These are phyloP conservation scores for Megaustenia siamemsis DNA, from an alignment of 2,888 invertebrate species.

Conservation along the genomic window DNA sequence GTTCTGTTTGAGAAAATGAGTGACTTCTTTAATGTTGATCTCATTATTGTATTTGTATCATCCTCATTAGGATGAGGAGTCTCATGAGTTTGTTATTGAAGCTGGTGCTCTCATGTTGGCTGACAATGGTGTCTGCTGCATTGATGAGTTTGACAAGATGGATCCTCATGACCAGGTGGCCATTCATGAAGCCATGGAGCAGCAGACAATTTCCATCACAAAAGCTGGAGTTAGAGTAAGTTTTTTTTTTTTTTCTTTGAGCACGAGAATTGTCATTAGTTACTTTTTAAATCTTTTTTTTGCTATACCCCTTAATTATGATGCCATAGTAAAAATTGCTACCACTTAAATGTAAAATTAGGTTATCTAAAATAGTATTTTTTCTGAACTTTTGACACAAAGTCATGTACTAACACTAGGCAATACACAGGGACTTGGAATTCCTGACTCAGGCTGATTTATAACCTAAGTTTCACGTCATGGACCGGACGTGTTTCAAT, in stretches of 20 bases:
- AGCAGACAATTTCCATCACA: slow-evolving; percentile 98
- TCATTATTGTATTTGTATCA: not conserved
- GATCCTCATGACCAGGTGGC: slow-evolving; percentile 98
- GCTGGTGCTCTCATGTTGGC: slow-evolving; percentile 99
- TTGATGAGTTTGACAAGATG: slow-evolving; percentile 99
- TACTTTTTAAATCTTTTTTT: too few species aligned
- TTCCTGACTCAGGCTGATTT: too few species aligned
- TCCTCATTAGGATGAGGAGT: slow-evolving; percentile 89
- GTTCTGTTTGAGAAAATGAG: not conserved
- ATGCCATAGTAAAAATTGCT: too few species aligned
- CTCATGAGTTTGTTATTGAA: slow-evolving; percentile 98
- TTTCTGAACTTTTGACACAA: too few species aligned
- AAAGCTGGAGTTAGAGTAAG: slow-evolving; percentile 85
- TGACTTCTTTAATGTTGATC: not conserved
- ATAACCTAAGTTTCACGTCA: too few species aligned
- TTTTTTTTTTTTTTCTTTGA: not conserved
- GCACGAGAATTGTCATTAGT: too few species aligned
- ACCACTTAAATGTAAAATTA: too few species aligned
- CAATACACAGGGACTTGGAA: too few species aligned
- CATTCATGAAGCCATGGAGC: slow-evolving; percentile 99
- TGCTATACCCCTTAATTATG: too few species aligned
- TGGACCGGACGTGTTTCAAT: too few species aligned
- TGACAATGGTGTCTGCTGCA: slow-evolving; percentile 98
- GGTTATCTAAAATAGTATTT: too few species aligned
- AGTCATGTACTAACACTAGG: too few species aligned